Conservation (phyloP, 64 coral and sea anemone species). For the Montipora capricornis region DNA sequence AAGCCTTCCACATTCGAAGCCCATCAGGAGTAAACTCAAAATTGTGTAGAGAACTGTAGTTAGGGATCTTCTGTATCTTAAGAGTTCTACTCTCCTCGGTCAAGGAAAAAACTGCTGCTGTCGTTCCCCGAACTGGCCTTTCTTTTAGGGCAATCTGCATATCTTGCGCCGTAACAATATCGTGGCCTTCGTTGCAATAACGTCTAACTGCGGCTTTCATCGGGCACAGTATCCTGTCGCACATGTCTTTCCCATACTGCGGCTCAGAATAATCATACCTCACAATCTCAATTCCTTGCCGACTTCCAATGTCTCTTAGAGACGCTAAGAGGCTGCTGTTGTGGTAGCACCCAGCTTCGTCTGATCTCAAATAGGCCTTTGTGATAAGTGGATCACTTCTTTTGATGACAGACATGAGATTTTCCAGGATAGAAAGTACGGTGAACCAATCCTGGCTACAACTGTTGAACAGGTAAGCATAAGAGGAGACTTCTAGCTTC, state of each 20-base stretch:
- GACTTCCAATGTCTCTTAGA: background rate
- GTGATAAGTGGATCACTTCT: background rate
- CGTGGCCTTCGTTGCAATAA: conserved; percentile 3
- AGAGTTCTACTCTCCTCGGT: background rate
- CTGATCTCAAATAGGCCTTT: background rate
- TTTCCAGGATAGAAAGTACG: conserved; percentile 7
- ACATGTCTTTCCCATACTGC: background rate
- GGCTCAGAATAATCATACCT: background rate
- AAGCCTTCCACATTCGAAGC: conserved; percentile 52
- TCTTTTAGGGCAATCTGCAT: background rate
- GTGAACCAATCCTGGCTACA: conserved; percentile 30
- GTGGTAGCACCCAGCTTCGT: no score
- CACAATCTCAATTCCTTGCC: background rate
- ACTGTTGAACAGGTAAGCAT: conserved; percentile 34
- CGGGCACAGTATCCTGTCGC: background rate
- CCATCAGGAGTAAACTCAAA: conserved; percentile 23
- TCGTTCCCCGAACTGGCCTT: conserved; percentile 1
- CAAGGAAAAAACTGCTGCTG: background rate
- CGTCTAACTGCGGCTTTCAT: background rate
- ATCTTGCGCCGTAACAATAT: background rate
- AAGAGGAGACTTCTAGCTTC: background rate
- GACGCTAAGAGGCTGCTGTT: background rate
- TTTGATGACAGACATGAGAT: background rate
- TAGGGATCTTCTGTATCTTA: background rate
- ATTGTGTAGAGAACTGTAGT: background rate